Evolutionary conservation across 2,113 vertebrate genomes (phyloP).

Genomic region (Passer montanus): DNA sequence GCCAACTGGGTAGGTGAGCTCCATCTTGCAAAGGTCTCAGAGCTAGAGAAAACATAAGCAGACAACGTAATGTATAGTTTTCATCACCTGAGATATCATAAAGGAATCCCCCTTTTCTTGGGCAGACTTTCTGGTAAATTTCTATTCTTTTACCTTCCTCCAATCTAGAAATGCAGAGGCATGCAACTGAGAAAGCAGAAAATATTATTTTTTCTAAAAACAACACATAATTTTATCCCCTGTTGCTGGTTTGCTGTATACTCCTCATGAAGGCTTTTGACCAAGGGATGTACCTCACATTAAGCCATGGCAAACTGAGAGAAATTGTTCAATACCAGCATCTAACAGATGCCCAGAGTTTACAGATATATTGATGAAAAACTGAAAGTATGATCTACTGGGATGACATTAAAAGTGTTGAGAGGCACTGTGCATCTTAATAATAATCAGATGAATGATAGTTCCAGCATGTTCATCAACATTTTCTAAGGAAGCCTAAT

Average conservation of each 20-base stretch:
- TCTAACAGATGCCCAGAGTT: neutral
- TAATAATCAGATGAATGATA: neutral
- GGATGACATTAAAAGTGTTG: slow-evolving; percentile 5
- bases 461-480: neutral
- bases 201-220: neutral
- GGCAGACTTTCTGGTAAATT: neutral
- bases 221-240: neutral
- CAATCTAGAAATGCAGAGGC: neutral
- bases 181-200: neutral
- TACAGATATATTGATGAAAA: slow-evolving; percentile 2
- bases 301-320: neutral
- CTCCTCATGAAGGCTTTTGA: neutral
- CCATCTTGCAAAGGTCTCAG: neutral
- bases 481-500: neutral
- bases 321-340: neutral
- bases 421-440: neutral
- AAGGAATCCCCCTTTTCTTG: neutral
- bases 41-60: neutral
- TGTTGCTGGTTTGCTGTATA: neutral
- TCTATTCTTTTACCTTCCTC: neutral
- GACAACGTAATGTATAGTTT: neutral
- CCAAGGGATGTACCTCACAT: neutral
- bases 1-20: neutral
- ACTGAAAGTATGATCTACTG: neutral
- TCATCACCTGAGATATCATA: neutral